Percentiles rank a stretch among this genome's conserved stretches.
These are phyloP conservation scores for Aplocera efformata DNA, from an alignment of 2,888 invertebrate species.

Conservation along the genomic window DNA sequence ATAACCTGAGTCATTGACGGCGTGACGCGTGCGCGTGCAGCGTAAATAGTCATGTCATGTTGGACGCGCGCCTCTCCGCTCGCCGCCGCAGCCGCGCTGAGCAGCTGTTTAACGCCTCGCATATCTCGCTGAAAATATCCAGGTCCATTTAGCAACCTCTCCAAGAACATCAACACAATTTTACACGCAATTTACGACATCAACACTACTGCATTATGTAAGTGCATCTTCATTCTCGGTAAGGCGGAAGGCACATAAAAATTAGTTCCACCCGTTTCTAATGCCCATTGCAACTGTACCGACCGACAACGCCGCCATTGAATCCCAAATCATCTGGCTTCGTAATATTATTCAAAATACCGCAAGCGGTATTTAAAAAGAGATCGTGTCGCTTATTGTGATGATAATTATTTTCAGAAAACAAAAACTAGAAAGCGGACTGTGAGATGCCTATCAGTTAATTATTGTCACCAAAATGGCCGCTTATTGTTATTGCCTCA, in stretches of 20 bases:
- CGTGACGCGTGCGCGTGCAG: constrained; percentile 48
- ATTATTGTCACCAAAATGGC: constrained; percentile 79
- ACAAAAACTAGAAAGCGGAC: constrained; percentile 79
- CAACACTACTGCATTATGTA: constrained; percentile 19
- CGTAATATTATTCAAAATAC: constrained; percentile 77
- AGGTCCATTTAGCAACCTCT: constrained; percentile 42
- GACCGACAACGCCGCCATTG: constrained; percentile 38
- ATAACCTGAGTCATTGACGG: constrained; percentile 76
- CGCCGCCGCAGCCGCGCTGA: constrained; percentile 40
- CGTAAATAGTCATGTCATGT: constrained; percentile 36
- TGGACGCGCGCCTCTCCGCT: constrained; percentile 33
- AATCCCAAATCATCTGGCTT: constrained; percentile 61
- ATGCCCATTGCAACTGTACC: constrained; percentile 30
- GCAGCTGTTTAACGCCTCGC: constrained; percentile 64
- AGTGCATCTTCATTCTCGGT: constrained; percentile 30
- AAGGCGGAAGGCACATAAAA: constrained; percentile 36
- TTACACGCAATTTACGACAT: constrained; percentile 31
- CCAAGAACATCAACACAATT: constrained; percentile 34
- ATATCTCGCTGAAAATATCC: constrained; percentile 59
- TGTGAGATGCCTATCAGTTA: constrained; percentile 74
- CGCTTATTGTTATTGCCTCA: constrained; percentile 68
- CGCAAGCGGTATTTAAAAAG: constrained; percentile 76
- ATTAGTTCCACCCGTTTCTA: constrained; percentile 57
- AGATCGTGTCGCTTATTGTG: constrained; percentile 74
- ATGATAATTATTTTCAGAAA: constrained; percentile 78